Conservation (phyloP, 2,797 vertebrate genomes). For the Cryptoblepharus egeriae region DNA sequence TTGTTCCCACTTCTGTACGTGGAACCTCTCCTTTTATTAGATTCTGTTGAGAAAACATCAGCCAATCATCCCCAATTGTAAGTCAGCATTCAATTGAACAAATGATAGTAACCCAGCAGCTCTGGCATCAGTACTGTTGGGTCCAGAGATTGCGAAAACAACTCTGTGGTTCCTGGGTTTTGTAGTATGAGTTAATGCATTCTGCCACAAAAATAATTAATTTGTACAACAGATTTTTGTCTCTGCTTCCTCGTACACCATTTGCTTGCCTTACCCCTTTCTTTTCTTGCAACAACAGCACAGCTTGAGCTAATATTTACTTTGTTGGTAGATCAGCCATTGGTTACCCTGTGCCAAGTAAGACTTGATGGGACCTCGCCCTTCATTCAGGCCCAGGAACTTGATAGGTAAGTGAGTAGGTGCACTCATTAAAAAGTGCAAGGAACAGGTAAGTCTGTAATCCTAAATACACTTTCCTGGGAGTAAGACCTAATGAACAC, state of each 20-base stretch:
- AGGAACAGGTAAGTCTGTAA: background rate
- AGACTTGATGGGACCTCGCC: background rate
- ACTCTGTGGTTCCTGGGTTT: background rate
- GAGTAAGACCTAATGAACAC: no score
- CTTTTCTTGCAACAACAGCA: conserved; percentile 34
- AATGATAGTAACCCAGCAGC: background rate
- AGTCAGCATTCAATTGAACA: background rate
- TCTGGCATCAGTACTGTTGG: background rate
- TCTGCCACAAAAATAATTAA: background rate
- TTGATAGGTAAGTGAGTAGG: background rate
- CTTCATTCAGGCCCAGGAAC: background rate
- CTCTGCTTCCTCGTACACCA: background rate
- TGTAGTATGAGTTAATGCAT: background rate
- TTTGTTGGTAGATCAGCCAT: background rate
- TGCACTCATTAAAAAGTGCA: background rate
- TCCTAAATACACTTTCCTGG: no score
- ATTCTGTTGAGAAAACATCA: background rate
- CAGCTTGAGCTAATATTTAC: conserved; percentile 30
- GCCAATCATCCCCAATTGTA: background rate
- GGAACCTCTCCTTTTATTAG: background rate
- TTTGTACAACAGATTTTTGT: conserved; percentile 5
- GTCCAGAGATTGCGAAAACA: background rate
- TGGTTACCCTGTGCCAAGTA: conserved; percentile 3
- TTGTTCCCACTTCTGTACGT: background rate
- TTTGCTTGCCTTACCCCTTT: background rate